A percentile compares a stretch with the other conserved stretches of the same genome.
phyloP scores from a whole-genome alignment of 2,797 vertebrate genomes.

The Gila robusta region DNA sequence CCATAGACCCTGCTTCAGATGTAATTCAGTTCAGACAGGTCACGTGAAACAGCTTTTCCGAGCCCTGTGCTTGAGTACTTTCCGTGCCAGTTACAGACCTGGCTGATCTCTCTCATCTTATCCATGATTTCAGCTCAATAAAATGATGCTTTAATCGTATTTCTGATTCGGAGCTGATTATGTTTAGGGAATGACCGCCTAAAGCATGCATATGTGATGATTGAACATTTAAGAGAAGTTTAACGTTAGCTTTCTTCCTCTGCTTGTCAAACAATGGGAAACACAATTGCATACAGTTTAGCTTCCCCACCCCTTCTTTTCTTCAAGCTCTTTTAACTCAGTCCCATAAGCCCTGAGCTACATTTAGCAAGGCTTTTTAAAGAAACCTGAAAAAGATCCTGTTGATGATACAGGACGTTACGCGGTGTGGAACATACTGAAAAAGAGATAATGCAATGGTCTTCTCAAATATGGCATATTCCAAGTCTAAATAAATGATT shows the following conservation, averaged over 20 bases:
- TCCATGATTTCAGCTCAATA: conserved; percentile 25
- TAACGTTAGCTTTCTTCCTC: background rate
- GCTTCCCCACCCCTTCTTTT: background rate
- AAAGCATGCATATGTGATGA: background rate
- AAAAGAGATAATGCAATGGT: conserved; percentile 1
- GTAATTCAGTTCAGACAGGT: conserved; percentile 17
- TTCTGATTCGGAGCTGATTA: background rate
- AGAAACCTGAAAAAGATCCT: conserved; percentile 18
- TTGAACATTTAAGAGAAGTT: background rate
- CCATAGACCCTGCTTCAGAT: conserved; percentile 17
- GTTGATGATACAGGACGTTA: conserved; percentile 1
- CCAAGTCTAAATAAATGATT: background rate
- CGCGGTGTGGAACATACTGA: background rate
- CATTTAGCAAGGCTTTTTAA: conserved; percentile 32
- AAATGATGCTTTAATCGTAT: background rate
- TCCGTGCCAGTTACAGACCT: conserved; percentile 25
- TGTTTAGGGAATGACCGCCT: background rate
- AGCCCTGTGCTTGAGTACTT: conserved; percentile 22
- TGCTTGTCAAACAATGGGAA: conserved; percentile 3
- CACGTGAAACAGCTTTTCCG: conserved; percentile 25
- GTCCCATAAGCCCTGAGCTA: conserved; percentile 21
- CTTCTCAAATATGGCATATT: background rate
- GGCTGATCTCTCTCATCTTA: conserved; percentile 10
- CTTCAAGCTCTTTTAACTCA: conserved; percentile 8
- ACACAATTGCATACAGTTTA: conserved; percentile 15